Percentiles rank a stretch among this genome's conserved stretches.
Conservation (phyloP, 2,888 invertebrate species). For the Dryomyza anilis region DNA sequence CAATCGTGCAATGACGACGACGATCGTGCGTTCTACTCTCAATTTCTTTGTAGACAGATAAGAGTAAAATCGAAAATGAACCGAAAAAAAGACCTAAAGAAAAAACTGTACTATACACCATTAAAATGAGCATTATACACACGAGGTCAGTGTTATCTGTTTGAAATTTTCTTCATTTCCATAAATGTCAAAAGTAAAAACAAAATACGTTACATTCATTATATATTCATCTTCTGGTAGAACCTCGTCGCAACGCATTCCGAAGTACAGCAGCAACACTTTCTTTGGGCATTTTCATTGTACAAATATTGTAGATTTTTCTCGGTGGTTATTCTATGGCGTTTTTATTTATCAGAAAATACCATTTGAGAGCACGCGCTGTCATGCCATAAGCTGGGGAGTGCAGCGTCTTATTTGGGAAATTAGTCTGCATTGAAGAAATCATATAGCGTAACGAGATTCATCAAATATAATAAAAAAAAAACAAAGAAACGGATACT, state of each 20-base stretch:
- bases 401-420: neutral
- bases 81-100: neutral
- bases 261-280: slow-evolving; percentile 2
- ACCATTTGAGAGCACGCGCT: slow-evolving; percentile 17
- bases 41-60: no score
- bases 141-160: neutral
- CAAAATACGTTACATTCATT: slow-evolving; percentile 52
- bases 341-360: slow-evolving; percentile 9
- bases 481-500: slow-evolving; percentile 9
- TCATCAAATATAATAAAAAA: no score
- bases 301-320: slow-evolving; percentile 28
- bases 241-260: neutral
- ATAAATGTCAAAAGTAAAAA: neutral
- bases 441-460: slow-evolving; percentile 21
- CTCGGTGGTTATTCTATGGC: slow-evolving; percentile 16
- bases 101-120: neutral
- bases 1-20: no score
- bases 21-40: no score
- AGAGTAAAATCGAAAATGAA: neutral
- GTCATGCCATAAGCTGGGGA: no score
- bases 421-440: slow-evolving; percentile 7
- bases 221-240: slow-evolving; percentile 39
- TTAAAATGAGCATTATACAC: no score
- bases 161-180: neutral
- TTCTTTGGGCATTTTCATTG: slow-evolving; percentile 9